Conservation (phyloP, 1,140 invertebrate species). For the Drosophila teissieri region DNA sequence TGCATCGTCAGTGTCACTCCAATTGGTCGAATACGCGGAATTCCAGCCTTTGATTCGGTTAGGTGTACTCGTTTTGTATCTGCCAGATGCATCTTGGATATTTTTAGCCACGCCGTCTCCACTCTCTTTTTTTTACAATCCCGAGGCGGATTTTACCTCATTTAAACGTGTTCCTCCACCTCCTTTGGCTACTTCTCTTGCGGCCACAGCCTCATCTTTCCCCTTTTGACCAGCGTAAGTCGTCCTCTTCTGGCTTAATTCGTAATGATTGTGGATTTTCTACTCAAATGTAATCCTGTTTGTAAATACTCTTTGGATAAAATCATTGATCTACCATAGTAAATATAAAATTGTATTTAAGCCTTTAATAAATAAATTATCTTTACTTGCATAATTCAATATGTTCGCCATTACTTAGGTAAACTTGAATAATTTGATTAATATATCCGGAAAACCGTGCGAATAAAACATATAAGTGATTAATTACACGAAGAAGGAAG, state of each 20-base stretch:
- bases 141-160: conserved; percentile 71
- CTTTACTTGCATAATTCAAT: no score
- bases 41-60: conserved; percentile 50
- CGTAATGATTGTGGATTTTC: conserved; percentile 54
- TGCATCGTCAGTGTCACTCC: conserved; percentile 40
- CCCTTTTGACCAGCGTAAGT: conserved; percentile 15
- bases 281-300: conserved; percentile 7
- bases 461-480: conserved; percentile 6
- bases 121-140: conserved; percentile 50
- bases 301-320: conserved; percentile 14
- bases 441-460: not conserved
- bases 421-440: no score
- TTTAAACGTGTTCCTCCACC: conserved; percentile 71
- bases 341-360: not conserved
- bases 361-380: not conserved
- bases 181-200: conserved; percentile 46
- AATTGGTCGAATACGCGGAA: conserved; percentile 51
- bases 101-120: conserved; percentile 48
- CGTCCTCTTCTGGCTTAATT: conserved; percentile 54
- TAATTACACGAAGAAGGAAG: not conserved
- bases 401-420: no score
- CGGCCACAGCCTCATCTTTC: conserved; percentile 20
- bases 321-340: no score
- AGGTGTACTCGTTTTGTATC: conserved; percentile 55
- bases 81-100: conserved; percentile 57